phyloP scores from a whole-genome alignment of 1,140 invertebrate species.

The Zaprionus lachaisei region DNA sequence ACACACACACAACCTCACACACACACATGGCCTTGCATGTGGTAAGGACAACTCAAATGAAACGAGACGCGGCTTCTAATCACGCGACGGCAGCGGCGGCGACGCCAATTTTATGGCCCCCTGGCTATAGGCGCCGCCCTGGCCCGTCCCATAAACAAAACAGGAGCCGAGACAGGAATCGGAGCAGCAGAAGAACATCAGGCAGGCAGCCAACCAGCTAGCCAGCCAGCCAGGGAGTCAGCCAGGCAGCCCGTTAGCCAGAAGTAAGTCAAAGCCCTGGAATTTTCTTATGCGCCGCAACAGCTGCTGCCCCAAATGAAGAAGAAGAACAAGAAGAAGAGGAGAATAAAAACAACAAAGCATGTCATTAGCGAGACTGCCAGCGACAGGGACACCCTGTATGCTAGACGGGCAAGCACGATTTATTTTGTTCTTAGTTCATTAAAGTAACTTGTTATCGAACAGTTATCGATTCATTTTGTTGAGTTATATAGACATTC shows the following conservation, averaged over 20 bases:
- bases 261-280: slow-evolving; percentile 38
- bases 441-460: neutral
- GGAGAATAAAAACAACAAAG: neutral
- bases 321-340: neutral
- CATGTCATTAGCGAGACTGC: neutral
- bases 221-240: neutral
- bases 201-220: neutral
- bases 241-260: slow-evolving; percentile 2
- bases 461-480: neutral
- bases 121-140: slow-evolving; percentile 41
- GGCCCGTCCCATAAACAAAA: slow-evolving; percentile 59
- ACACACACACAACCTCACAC: slow-evolving; percentile 12
- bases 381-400: neutral
- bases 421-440: neutral
- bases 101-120: slow-evolving; percentile 57
- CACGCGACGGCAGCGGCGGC: slow-evolving; percentile 47
- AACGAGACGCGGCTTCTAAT: slow-evolving; percentile 62
- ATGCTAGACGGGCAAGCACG: neutral
- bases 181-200: neutral
- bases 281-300: slow-evolving; percentile 60
- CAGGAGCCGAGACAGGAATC: slow-evolving; percentile 24
- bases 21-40: slow-evolving; percentile 9
- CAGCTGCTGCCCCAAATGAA: slow-evolving; percentile 59
- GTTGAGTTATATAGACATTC: neutral
- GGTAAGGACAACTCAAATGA: slow-evolving; percentile 63